Evolutionary conservation across 2,113 vertebrate genomes (phyloP).

Genomic region (Empidonax traillii): DNA sequence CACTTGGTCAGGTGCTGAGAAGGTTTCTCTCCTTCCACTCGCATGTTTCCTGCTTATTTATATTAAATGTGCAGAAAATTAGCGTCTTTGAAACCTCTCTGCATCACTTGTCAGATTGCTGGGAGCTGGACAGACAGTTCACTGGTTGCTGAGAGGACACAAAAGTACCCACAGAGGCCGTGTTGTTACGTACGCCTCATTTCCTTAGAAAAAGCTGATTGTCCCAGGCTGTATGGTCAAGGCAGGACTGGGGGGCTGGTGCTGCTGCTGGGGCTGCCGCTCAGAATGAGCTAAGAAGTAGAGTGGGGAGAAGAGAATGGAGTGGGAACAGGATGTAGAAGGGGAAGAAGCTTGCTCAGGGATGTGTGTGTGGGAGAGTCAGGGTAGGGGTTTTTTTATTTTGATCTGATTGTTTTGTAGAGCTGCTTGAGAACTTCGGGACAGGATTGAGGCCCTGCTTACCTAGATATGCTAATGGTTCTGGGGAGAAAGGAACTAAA

Average conservation of each 20-base stretch:
- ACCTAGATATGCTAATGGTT: not conserved
- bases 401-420: not conserved
- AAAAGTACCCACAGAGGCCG: not conserved
- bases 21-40: not conserved
- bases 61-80: not conserved
- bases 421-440: not conserved
- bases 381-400: not conserved
- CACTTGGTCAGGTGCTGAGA: not conserved
- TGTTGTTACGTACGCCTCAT: not conserved
- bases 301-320: not conserved
- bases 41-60: not conserved
- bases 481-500: not conserved
- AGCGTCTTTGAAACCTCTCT: not conserved
- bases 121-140: not conserved
- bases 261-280: not conserved
- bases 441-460: not conserved
- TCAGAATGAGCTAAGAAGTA: not conserved
- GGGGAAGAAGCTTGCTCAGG: not conserved
- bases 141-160: not conserved
- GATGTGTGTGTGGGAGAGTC: not conserved
- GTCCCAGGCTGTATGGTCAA: not conserved
- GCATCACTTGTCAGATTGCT: not conserved
- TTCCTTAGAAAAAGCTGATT: slow-evolving; percentile 28
- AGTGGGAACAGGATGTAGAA: not conserved
- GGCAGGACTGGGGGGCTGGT: not conserved